Evolutionary conservation across 2,113 vertebrate genomes (phyloP), one percentile per base, ranked within the genome.

Genomic region (Psophia crepitans): DNA sequence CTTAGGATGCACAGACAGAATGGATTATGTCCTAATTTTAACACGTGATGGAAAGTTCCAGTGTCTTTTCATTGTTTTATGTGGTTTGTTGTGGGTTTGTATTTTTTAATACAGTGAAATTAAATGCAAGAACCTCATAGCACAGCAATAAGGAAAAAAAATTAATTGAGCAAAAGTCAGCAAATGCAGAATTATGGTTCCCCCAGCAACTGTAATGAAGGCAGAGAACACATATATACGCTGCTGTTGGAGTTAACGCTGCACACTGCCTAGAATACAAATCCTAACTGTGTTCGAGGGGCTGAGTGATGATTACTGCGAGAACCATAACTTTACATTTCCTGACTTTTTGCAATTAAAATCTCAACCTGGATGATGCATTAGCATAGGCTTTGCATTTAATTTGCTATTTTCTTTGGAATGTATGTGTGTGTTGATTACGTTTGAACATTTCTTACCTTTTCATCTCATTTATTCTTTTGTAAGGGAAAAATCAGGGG

Each of bases 341-440:
- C 93, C 93, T 96, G 96, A 96, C 96, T 97, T 96, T 97, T 93
- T 92, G 96, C 97, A 97, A 97, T 97, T 97, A 97, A 95, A 97
- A 97, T 96, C 96, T 96, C 96, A 97, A 95, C 91, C 85, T 89
- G 87, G 94, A 96, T 97, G 95, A 96, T 95, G 85, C 85, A 97
- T 97, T 97, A 97, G 96, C 97, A 97, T 96, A 96, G 94, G 61
- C 82, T 97, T 97, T 93, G 97, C 97, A 96, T 97, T 97, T 97
- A 97, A 95, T 97, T 96, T 97, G 91, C 89, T 89, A 84, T 97
- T 96, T 97, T 96, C 89, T 82, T 89, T 91, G 74, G 87, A 91
- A 97, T 91, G 61, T 94, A 96, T 96, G 81, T 76, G 76, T 70
- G 61, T 33, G 84, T 76, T 97, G 97, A 97, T 97, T 97, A 92